Evolutionary conservation across 1,140 invertebrate genomes (phyloP), one percentile per base, ranked within the genome.

Genomic region (Apis florea): DNA sequence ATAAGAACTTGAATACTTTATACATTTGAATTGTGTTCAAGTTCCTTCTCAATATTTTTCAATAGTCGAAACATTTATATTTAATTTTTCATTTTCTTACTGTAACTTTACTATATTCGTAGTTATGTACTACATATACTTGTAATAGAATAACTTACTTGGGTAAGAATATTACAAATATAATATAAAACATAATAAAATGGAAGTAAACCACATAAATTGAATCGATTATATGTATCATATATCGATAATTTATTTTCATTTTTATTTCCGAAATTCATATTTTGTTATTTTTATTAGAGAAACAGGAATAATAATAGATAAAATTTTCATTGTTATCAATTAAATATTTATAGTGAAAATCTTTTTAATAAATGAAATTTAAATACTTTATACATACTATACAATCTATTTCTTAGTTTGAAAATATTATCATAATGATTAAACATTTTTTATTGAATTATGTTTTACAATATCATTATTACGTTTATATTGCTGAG

Each of bases 401-500:
- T 26, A 70, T 17, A 13, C 40, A 40, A 26, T 59, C 31, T 69
- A 59, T 71, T 10, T 21, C 31, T 40, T 40, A 40, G 13, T 56
- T 71, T 66, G 11, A 10, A 24, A 49, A 17, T 2, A 69, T 1
- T 15, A 11, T 61, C 5, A 12, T 8, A 73, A 59, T 24, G 19
- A 51, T 56, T 17, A 53, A 15, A 21, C 8, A 73, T n/a, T 40
- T 59, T 49, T 26, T 40, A 21, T 24, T 26, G 0, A 12, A 51
- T 47, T 68, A 73, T 59, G 15, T 58, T 70, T 11, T 11, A 51
- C 31, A n/a, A 53, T 51, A 31, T 53, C 4, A 70, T 51, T 70
- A 26, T 49, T 53, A 31, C 21, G 49, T 71, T 71, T 71, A 63
- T 56, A 31, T 78, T 19, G 19, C 17, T 31, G 17, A 78, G 56